Conservation (phyloP, 2,888 invertebrate genomes). For the Lysandra coridon region DNA sequence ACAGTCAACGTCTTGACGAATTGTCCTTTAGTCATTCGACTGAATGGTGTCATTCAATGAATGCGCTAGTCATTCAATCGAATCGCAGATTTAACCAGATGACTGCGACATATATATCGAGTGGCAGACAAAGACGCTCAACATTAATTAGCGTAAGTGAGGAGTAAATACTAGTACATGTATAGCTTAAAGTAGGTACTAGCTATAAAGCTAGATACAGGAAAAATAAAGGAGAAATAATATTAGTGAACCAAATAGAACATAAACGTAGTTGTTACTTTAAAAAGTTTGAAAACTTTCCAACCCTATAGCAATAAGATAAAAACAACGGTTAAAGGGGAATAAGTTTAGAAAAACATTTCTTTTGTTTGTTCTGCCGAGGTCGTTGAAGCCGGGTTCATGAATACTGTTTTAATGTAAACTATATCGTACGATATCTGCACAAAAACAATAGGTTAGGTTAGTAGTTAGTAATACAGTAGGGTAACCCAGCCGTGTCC, state of each 20-base stretch:
- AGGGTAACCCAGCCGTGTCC: background rate
- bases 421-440: constrained; percentile 1
- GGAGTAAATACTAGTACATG: too few relatives aligned
- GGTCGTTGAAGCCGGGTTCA: constrained; percentile 17
- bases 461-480: background rate
- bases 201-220: background rate
- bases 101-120: too few relatives aligned
- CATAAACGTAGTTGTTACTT: background rate
- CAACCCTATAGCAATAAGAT: background rate
- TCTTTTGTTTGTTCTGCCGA: background rate
- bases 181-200: background rate
- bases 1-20: too few relatives aligned
- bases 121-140: too few relatives aligned
- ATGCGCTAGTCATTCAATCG: too few relatives aligned
- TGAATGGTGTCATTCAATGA: too few relatives aligned
- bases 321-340: background rate
- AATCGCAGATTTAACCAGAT: too few relatives aligned
- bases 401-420: background rate
- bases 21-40: too few relatives aligned
- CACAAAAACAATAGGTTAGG: background rate
- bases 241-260: background rate
- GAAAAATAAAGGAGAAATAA: background rate
- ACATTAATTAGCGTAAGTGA: too few relatives aligned
- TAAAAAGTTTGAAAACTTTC: background rate
- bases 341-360: background rate